Conservation (phyloP, 2,888 invertebrate genomes). For the Plagiodera versicolora region DNA sequence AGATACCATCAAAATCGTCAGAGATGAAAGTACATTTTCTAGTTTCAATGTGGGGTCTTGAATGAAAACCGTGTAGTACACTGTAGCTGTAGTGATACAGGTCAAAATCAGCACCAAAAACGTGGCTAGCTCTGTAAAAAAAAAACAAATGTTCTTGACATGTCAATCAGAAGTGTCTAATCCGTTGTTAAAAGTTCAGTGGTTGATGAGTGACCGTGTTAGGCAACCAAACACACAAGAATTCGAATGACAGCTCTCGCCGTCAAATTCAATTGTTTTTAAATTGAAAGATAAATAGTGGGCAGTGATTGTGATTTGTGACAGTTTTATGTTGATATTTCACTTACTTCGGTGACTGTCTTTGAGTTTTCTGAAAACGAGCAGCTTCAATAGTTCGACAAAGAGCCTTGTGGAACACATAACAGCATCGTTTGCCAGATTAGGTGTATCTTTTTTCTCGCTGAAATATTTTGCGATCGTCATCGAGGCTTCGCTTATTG, state of each 20-base stretch:
- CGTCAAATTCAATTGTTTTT: too few species aligned
- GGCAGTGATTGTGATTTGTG: too few species aligned
- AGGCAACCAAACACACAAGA: too few species aligned
- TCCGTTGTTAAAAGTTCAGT: too few species aligned
- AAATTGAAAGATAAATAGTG: too few species aligned
- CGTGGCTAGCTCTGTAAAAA: slow-evolving; percentile 36
- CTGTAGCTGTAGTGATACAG: slow-evolving; percentile 29
- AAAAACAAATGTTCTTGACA: slow-evolving; percentile 11
- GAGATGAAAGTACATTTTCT: slow-evolving; percentile 34
- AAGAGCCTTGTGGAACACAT: slow-evolving; percentile 34
- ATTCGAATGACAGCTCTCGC: too few species aligned
- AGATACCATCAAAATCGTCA: slow-evolving; percentile 32
- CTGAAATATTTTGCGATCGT: slow-evolving; percentile 36
- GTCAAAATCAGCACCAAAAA: slow-evolving; percentile 32
- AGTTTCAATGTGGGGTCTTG: slow-evolving; percentile 36
- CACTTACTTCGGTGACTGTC: slow-evolving; percentile 37
- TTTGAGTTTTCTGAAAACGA: slow-evolving; percentile 35
- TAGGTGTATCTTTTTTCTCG: slow-evolving; percentile 32
- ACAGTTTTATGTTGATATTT: too few species aligned
- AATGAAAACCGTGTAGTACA: slow-evolving; percentile 33
- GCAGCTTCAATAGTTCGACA: slow-evolving; percentile 33
- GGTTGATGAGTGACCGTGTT: too few species aligned
- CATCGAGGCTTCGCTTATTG: slow-evolving; percentile 33
- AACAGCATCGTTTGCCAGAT: slow-evolving; percentile 34
- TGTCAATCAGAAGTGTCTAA: too few species aligned